Evolutionary conservation across 2,888 invertebrate genomes (phyloP), one percentile per base, ranked within the genome.

Genomic region (Rhogogaster chlorosoma): DNA sequence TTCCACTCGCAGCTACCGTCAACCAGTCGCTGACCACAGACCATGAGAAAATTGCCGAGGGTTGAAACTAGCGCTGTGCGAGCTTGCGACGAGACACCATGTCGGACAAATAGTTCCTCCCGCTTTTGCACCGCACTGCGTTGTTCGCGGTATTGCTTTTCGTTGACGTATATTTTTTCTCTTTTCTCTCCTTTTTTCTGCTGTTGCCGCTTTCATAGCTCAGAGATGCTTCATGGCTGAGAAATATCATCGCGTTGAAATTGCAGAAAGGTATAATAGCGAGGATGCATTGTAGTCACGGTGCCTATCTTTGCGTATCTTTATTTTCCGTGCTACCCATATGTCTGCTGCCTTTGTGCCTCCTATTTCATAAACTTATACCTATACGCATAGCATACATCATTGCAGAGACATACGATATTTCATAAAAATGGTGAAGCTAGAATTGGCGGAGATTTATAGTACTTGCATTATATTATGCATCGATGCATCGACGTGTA

Each of bases 251-350:
- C n/a, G 61, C 38, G 80, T 80, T n/a, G 38, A 38, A 61, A 80
- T 80, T 36, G 80, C 80, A 80, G 61, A 80, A 80, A 80, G 57
- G 49, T 61, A 80, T 80, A 80, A 80, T 36, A 78, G 78, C 57
- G 22, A 38, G 36, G 10, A 29, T 49, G 77, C 77, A 77, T 77
- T 77, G 77, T 77, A 77, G 77, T 77, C 32, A 32, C 9, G 45
- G 29, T 53, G 53, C 77, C 77, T 49, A 49, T 77, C 32, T 77
- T 77, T 77, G 29, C 77, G n/a, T 36, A 78, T 49, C 57, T 61
- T 57, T 36, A 61, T 57, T 22, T 61, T 26, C 38, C 61, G 18
- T 61, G 38, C 53, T 61, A 38, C 32, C 38, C 36, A 80, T 38
- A 61, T 36, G 22, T 15, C 49, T 49, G 26, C 29, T 49, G 77